A percentile compares a stretch with the other conserved stretches of the same genome.
phyloP scores from a whole-genome alignment of 2,113 vertebrate species.

The Notechis scutatus region DNA sequence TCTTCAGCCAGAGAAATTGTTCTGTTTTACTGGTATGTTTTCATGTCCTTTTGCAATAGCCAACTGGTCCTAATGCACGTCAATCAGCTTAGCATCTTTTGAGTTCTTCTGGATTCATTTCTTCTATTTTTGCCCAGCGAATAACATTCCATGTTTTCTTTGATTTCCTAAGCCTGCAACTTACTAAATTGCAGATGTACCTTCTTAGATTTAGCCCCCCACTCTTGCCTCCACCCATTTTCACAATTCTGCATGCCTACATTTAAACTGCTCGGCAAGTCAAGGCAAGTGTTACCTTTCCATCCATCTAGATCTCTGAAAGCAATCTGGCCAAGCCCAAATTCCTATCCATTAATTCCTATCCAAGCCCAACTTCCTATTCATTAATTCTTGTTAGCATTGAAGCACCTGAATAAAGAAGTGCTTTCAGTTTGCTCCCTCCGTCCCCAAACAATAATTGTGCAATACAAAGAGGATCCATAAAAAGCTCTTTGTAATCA shows the following conservation, averaged over 20 bases:
- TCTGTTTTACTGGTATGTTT: neutral
- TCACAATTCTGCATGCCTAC: neutral
- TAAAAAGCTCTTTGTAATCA: neutral
- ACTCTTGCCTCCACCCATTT: neutral
- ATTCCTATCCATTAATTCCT: neutral
- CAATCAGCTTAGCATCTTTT: neutral
- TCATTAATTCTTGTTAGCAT: neutral
- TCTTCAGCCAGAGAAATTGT: neutral
- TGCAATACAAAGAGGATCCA: neutral
- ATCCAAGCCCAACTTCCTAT: too few relatives aligned
- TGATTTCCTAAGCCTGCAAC: too few relatives aligned
- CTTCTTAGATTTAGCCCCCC: neutral
- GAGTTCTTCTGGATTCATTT: neutral
- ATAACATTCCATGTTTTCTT: neutral
- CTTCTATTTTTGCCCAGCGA: neutral
- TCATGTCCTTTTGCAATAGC: neutral
- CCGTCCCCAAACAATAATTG: neutral
- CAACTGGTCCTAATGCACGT: neutral
- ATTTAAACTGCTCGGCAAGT: neutral
- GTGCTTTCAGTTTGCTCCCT: too few relatives aligned
- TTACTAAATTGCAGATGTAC: neutral
- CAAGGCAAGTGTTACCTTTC: neutral
- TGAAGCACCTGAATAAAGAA: neutral
- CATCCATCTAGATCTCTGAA: neutral
- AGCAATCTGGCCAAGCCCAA: neutral